Conservation (phyloP, 2,888 invertebrate species). For the Graphium colonna region DNA sequence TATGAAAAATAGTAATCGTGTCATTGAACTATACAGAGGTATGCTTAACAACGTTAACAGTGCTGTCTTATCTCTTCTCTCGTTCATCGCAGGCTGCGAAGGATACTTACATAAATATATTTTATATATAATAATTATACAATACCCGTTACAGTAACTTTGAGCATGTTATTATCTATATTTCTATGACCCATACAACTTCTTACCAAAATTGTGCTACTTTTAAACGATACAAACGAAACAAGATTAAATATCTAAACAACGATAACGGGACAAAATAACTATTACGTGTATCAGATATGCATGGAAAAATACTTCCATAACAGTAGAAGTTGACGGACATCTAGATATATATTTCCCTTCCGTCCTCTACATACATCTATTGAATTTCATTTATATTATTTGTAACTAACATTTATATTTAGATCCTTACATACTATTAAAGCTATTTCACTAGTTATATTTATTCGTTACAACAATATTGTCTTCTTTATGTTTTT, state of each 20-base stretch:
- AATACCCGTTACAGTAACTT: conserved; percentile 35
- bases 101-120: conserved; percentile 25
- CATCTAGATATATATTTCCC: conserved; percentile 25
- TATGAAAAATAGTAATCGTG: too few species aligned
- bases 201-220: conserved; percentile 14
- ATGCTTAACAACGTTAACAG: not conserved
- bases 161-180: conserved; percentile 55
- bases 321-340: not conserved
- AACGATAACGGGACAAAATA: not conserved
- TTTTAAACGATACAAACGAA: not conserved
- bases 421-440: conserved; percentile 53
- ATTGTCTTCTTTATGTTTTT: not conserved
- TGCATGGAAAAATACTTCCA: too few species aligned
- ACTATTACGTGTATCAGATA: not conserved
- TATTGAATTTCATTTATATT: conserved; percentile 28
- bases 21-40: too few species aligned
- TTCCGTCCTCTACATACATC: conserved; percentile 31
- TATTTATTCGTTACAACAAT: conserved; percentile 1
- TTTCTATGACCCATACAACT: conserved; percentile 18
- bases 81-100: not conserved
- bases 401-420: conserved; percentile 25
- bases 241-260: not conserved
- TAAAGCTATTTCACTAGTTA: conserved; percentile 74
- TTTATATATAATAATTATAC: conserved; percentile 20
- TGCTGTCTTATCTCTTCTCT: not conserved